Evolutionary conservation across 2,797 vertebrate species (phyloP), one percentile per base, ranked within the genome.

Genomic region (Decapterus maruadsi): DNA sequence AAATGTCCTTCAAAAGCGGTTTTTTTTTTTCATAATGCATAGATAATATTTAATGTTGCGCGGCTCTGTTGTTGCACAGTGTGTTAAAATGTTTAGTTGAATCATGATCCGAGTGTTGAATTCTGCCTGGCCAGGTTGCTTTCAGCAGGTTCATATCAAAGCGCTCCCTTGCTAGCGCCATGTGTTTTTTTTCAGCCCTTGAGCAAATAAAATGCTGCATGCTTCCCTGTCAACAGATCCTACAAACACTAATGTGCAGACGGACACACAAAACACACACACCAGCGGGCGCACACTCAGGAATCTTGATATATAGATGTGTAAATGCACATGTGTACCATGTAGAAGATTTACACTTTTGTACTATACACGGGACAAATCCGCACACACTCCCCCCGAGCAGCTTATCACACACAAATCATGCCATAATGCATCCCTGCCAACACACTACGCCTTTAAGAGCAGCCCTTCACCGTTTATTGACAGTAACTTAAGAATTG

Each of bases 401-500:
- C 73, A 67, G 70, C 82, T 87, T 86, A 87, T 90, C 89, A 57
- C 77, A 81, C 87, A 82, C 87, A 91, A 81, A 88, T 81, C 86
- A 81, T 50, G 55, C 45, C 50, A 34, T 45, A 22, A 68, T 74
- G 59, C 77, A 51, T 54, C 72, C 70, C 22, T 60, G 69, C 77
- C 79, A 67, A 66, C 77, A 72, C 70, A 31, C 88, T 91, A 67
- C 10, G n/a, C 81, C 91, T 93, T 93, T 94, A 93, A 94, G 90
- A 91, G 78, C 77, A 65, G 70, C 78, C 77, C 85, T 90, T 90
- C 83, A 89, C 82, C 65, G 82, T 94, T 94, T 94, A 94, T 92
- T 93, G 87, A 94, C 91, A 92, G 93, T 95, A 95, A 95, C 92
- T 90, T 93, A 92, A 94, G 94, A 93, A 91, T 94, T 92, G 95